phyloP scores from a whole-genome alignment of 2,113 vertebrate species.

The Camelus dromedarius region DNA sequence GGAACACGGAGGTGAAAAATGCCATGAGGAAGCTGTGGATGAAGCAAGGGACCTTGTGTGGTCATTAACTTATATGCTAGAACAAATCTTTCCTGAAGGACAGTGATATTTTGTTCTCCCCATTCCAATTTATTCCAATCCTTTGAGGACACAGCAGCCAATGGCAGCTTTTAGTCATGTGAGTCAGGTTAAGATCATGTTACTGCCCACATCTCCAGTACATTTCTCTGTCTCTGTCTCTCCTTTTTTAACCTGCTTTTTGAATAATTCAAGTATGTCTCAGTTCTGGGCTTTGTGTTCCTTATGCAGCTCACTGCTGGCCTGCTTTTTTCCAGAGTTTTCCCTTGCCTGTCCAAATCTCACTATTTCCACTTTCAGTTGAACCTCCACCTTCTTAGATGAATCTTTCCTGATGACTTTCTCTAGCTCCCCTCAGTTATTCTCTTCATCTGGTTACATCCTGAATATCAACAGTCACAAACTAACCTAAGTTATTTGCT shows the following conservation, averaged over 20 bases:
- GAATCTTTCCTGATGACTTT: background rate
- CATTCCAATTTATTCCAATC: background rate
- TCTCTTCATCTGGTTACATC: background rate
- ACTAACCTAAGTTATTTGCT: background rate
- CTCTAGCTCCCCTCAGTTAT: background rate
- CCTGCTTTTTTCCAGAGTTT: background rate
- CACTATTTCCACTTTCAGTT: background rate
- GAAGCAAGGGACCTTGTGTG: background rate
- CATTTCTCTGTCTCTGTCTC: background rate
- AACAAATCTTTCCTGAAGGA: background rate
- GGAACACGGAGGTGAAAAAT: conserved; percentile 59
- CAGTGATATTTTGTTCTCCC: background rate
- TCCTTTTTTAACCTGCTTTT: background rate
- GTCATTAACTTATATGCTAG: background rate
- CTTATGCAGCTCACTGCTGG: background rate
- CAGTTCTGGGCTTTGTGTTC: background rate
- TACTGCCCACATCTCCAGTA: fast-evolving
- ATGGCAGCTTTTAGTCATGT: background rate
- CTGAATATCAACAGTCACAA: background rate
- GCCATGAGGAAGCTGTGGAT: conserved; percentile 57
- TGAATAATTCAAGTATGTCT: background rate
- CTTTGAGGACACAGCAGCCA: fast-evolving
- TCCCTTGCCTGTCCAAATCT: background rate
- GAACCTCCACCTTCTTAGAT: background rate
- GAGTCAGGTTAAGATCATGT: background rate